phyloP scores from a whole-genome alignment of 2,797 vertebrate species.

The Mormyrops attenuatus region DNA sequence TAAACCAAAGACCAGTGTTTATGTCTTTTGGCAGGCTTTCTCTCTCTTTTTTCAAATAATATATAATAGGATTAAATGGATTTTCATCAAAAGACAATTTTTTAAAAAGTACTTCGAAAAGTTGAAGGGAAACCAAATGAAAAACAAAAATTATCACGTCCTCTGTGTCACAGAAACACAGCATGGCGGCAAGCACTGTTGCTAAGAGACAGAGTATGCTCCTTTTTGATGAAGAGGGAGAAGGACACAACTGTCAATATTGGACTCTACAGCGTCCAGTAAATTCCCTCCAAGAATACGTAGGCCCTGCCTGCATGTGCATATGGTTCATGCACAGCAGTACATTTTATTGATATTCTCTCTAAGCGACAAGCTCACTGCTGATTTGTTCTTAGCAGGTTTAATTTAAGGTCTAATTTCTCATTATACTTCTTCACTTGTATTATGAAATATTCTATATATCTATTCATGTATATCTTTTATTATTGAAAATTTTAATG shows the following conservation, averaged over 20 bases:
- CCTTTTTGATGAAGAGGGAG: slow-evolving; percentile 6
- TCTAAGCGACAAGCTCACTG: background rate
- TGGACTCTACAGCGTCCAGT: background rate
- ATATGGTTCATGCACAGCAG: background rate
- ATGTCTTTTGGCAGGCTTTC: background rate
- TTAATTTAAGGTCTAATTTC: background rate
- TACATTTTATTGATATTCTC: background rate
- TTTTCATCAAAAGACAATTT: background rate
- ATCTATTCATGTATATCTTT: background rate
- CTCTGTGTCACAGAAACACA: slow-evolving; percentile 4
- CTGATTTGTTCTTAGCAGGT: background rate
- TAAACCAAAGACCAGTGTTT: background rate
- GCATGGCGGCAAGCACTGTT: background rate
- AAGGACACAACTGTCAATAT: slow-evolving; percentile 8
- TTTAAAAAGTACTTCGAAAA: background rate
- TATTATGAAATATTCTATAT: background rate
- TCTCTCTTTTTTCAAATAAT: background rate
- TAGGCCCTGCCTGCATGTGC: background rate
- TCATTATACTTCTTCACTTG: background rate
- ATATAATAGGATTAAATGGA: background rate
- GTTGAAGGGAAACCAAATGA: background rate
- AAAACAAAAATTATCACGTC: slow-evolving; percentile 3
- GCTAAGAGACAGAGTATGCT: slow-evolving; percentile 8
- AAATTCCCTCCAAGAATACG: slow-evolving; percentile 6
- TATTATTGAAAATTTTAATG: background rate